Conservation (phyloP, 1,140 invertebrate species). For the Venturia canescens region DNA sequence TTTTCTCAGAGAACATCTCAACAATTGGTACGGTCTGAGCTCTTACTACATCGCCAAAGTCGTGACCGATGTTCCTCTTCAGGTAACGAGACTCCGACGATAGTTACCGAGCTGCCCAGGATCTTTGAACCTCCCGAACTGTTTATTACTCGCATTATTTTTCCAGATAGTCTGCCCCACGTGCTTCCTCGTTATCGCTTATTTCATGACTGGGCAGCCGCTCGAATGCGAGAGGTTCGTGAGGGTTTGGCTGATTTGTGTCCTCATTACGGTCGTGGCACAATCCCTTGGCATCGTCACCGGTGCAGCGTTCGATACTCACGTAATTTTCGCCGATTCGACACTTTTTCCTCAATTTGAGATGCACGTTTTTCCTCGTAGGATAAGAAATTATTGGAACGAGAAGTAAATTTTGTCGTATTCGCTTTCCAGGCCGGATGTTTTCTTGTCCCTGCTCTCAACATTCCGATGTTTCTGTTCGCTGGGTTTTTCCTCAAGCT, state of each 20-base stretch:
- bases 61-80: slow-evolving; percentile 91
- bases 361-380: no score
- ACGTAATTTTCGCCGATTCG: no score
- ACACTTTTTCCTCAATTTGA: slow-evolving; percentile 31
- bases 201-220: slow-evolving; percentile 90
- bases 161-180: slow-evolving; percentile 84
- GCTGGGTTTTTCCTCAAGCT: slow-evolving; percentile 91
- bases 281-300: slow-evolving; percentile 88
- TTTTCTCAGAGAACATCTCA: slow-evolving; percentile 91
- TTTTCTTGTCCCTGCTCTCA: slow-evolving; percentile 87
- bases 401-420: background rate
- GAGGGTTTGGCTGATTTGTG: slow-evolving; percentile 83
- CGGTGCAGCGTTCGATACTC: slow-evolving; percentile 83
- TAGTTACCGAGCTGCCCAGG: background rate
- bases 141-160: slow-evolving; percentile 20
- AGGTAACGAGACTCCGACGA: slow-evolving; percentile 76
- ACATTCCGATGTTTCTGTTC: slow-evolving; percentile 91
- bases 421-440: slow-evolving; percentile 82
- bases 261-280: slow-evolving; percentile 85
- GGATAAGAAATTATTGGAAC: background rate
- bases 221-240: slow-evolving; percentile 81
- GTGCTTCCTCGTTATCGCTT: slow-evolving; percentile 85
- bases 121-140: background rate
- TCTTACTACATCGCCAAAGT: slow-evolving; percentile 91
- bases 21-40: slow-evolving; percentile 92